Evolutionary conservation across 2,797 vertebrate genomes (phyloP), one percentile per base, ranked within the genome.

Genomic region (Anguilla obscura): DNA sequence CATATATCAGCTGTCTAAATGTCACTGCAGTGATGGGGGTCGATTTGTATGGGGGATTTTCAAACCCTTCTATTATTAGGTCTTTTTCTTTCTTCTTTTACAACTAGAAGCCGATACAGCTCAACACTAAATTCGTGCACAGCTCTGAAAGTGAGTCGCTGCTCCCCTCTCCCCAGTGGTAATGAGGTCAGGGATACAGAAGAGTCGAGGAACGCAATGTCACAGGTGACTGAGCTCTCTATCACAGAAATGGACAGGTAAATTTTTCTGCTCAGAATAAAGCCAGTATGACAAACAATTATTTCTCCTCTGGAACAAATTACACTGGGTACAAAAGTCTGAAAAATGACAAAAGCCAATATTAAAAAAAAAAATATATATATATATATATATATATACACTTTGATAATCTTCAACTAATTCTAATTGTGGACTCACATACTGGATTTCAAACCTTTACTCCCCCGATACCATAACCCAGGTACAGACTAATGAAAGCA

Each of bases 171-270:
- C 85, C 85, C 92, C 88, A 74, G 85, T 86, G 90, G 91, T 92
- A 91, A 94, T 94, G 89, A 83, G 71, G 18, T 87, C 86, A 71
- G 87, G 87, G 88, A 84, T 50, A 84, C 30, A 30, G 40, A 40
- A 54, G 89, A 92, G 91, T 92, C 88, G 88, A 87, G 91, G 91
- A 93, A 94, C 91, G 92, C 93, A 93, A 92, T 92, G 92, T 93
- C 93, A 89, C 92, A 93, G 93, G 84, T 92, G 93, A 93, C 86
- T 87, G 92, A 94, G 90, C 90, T 88, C 89, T 91, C 87, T 90
- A 88, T 88, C 52, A 88, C 58, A 60, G 66, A 86, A 87, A 92
- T 85, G 89, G 45, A 27, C 33, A 52, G 63, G 86, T 88, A 92
- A 91, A 30, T 33, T 86, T 66, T 92, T 90, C 87, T 88, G 60